Conservation (phyloP, 2,113 vertebrate species). For the Alosa alosa region DNA sequence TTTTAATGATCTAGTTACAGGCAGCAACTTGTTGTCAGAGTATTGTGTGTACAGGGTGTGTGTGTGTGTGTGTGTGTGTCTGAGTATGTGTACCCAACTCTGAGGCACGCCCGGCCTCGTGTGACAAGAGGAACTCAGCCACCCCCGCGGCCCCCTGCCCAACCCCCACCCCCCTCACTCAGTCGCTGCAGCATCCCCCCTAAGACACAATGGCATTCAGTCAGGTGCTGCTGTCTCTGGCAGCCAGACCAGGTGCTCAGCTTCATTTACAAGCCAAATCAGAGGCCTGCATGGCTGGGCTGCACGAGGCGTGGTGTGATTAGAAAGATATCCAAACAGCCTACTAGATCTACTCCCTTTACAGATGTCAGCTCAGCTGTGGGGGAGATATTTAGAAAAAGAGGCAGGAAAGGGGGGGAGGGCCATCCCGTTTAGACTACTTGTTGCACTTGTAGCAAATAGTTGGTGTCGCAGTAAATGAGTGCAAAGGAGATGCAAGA, state of each 20-base stretch:
- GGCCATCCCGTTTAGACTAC: neutral
- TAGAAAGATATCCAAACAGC: conserved; percentile 43
- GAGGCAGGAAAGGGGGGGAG: neutral
- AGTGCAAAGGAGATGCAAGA: neutral
- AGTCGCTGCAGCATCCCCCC: neutral
- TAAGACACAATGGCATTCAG: conserved; percentile 32
- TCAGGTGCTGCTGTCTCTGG: conserved; percentile 17
- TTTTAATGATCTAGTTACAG: conserved; percentile 72
- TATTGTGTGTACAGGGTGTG: conserved; percentile 52
- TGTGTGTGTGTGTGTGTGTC: conserved; percentile 42
- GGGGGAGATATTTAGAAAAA: neutral
- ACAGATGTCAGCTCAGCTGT: too few relatives aligned
- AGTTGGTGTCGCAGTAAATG: too few relatives aligned
- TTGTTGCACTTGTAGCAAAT: neutral
- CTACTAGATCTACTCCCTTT: neutral
- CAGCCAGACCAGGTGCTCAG: conserved; percentile 44
- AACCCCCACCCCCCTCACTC: neutral
- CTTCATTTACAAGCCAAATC: conserved; percentile 76
- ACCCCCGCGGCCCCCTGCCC: neutral
- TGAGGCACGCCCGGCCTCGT: conserved; percentile 36
- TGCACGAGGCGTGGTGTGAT: conserved; percentile 44
- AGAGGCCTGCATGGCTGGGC: conserved; percentile 26
- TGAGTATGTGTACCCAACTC: conserved; percentile 43
- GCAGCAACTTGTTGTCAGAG: conserved; percentile 66
- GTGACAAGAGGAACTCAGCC: conserved; percentile 40